Evolutionary conservation across 2,113 vertebrate genomes (phyloP).

Genomic region (Chamaetylas fuelleborni): DNA sequence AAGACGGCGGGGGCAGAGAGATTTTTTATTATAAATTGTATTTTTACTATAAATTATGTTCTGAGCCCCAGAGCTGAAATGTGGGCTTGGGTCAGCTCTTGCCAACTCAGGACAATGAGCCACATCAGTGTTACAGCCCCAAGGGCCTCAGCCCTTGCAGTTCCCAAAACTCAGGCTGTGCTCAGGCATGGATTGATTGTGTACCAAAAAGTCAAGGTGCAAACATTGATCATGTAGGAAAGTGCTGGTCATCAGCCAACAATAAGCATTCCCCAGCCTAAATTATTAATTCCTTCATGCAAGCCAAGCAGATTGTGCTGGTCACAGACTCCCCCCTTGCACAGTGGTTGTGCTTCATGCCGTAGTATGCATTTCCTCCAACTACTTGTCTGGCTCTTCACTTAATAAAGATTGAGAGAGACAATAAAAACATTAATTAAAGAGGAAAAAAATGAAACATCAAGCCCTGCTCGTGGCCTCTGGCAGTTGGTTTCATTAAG

Average conservation of each 20-base stretch:
- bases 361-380: background rate
- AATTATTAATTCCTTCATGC: slow-evolving; percentile 17
- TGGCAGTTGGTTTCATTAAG: background rate
- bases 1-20: fast-evolving
- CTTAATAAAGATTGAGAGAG: slow-evolving; percentile 50
- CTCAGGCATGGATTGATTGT: background rate
- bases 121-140: fast-evolving
- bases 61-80: background rate
- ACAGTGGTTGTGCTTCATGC: background rate
- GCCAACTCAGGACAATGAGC: background rate
- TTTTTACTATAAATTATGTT: background rate
- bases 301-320: fast-evolving
- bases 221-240: slow-evolving; percentile 2
- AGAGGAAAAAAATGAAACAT: background rate
- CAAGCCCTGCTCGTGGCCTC: background rate
- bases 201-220: slow-evolving; percentile 1
- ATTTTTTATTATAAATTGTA: background rate
- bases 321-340: fast-evolving
- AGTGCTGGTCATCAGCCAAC: background rate
- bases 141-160: background rate
- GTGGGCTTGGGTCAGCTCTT: background rate
- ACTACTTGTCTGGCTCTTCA: slow-evolving; percentile 11
- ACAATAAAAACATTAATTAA: slow-evolving; percentile 46
- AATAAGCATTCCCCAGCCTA: background rate
- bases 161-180: background rate